These are phyloP conservation scores for Catocala fraxini DNA, from an alignment of 2,888 invertebrate species.

Conservation along the genomic window DNA sequence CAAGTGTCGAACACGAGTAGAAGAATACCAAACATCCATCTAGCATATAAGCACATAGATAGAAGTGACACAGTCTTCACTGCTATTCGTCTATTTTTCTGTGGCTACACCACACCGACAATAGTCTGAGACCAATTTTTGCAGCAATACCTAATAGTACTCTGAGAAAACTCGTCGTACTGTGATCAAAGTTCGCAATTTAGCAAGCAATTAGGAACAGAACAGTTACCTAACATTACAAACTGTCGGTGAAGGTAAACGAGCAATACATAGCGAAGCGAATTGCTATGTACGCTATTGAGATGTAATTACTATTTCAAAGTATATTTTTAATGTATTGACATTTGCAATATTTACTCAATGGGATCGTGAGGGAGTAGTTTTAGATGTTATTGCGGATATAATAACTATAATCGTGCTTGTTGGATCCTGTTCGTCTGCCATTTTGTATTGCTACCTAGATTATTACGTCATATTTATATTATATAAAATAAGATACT, in stretches of 20 bases:
- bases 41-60: too few species aligned
- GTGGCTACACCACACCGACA: too few species aligned
- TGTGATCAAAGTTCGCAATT: background rate
- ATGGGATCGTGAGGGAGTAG: constrained; percentile 12
- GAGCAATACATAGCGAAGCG: constrained; percentile 13
- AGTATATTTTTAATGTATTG: constrained; percentile 9
- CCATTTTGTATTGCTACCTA: too few species aligned
- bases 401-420: background rate
- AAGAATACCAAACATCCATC: too few species aligned
- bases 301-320: constrained; percentile 24
- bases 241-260: constrained; percentile 36
- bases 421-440: background rate
- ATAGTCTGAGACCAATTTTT: too few species aligned
- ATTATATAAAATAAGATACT: too few species aligned
- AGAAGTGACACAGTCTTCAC: too few species aligned
- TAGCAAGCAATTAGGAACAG: background rate
- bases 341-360: constrained; percentile 12
- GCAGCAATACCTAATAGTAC: too few species aligned
- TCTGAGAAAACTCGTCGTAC: background rate
- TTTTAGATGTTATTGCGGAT: constrained; percentile 4
- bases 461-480: too few species aligned
- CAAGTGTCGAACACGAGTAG: too few species aligned
- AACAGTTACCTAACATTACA: background rate
- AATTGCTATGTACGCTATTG: constrained; percentile 21
- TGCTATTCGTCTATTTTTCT: too few species aligned